Evolutionary conservation across 2,113 vertebrate species (phyloP).

Genomic region (Gopherus flavomarginatus): DNA sequence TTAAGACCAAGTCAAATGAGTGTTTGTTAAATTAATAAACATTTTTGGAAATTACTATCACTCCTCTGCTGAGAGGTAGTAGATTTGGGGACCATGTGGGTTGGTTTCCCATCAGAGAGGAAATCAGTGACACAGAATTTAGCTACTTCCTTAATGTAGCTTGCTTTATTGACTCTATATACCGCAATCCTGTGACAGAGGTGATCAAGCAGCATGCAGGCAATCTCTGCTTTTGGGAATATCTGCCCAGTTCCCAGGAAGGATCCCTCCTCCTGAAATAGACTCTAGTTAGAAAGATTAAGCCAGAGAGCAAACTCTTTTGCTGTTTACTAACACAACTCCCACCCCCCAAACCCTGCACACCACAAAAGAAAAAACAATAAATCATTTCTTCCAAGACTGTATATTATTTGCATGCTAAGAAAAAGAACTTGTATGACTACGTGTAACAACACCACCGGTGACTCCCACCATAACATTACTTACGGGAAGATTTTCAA

Average conservation of each 20-base stretch:
- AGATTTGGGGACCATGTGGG: not conserved
- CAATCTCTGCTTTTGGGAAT: not conserved
- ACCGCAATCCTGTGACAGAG: not conserved
- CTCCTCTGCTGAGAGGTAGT: not conserved
- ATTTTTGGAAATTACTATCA: not conserved
- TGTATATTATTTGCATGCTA: not conserved
- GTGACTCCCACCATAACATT: not conserved
- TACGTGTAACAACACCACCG: not conserved
- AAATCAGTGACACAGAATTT: not conserved
- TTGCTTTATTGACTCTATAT: not conserved
- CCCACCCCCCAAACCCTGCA: not conserved
- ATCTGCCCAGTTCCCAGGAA: accelerated
- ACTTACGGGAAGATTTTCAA: not conserved
- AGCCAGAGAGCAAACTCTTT: not conserved
- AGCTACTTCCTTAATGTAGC: not conserved
- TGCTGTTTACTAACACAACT: not conserved
- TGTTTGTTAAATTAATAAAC: not conserved
- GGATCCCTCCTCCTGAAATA: not conserved
- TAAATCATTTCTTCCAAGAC: not conserved
- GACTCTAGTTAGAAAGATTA: not conserved
- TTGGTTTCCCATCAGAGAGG: not conserved
- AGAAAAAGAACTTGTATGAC: not conserved
- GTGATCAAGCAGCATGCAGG: accelerated
- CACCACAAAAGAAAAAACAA: not conserved
- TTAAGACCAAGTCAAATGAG: not conserved